Evolutionary conservation across 1,140 invertebrate species (phyloP).

Genomic region (Pseudomyrmex cubaensis): DNA sequence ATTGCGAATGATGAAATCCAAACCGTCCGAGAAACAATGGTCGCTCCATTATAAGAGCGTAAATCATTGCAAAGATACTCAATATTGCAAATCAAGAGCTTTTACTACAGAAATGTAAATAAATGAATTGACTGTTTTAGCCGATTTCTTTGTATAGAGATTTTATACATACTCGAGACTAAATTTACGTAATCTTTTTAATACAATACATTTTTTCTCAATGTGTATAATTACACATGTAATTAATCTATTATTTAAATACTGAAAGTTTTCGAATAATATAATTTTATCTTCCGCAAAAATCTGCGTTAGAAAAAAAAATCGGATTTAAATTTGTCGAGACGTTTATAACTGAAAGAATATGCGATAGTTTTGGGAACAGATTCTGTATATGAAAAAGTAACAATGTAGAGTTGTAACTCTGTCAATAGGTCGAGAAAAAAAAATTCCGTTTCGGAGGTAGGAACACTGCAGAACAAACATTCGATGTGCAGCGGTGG

Average conservation of each 20-base stretch:
- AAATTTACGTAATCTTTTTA: not conserved
- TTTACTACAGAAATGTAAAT: not conserved
- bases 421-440: constrained; percentile 46
- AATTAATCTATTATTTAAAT: constrained; percentile 14
- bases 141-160: not conserved
- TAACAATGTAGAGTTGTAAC: constrained; percentile 24
- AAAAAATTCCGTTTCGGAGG: constrained; percentile 14
- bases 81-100: not conserved
- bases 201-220: too few species aligned
- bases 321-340: constrained; percentile 7
- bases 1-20: not conserved
- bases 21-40: not conserved
- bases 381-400: constrained; percentile 38
- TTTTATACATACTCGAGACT: not conserved
- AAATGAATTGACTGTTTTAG: not conserved
- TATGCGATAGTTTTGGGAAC: not conserved
- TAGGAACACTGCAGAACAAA: constrained; percentile 12
- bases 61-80: not conserved
- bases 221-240: too few species aligned
- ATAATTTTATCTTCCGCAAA: not conserved
- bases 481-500: not conserved
- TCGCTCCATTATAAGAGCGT: not conserved
- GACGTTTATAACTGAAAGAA: constrained; percentile 25
- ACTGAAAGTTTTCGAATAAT: not conserved
- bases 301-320: constrained; percentile 8